These are phyloP conservation scores for Xenops minutus DNA, from an alignment of 2,797 vertebrate genomes.

Conservation along the genomic window DNA sequence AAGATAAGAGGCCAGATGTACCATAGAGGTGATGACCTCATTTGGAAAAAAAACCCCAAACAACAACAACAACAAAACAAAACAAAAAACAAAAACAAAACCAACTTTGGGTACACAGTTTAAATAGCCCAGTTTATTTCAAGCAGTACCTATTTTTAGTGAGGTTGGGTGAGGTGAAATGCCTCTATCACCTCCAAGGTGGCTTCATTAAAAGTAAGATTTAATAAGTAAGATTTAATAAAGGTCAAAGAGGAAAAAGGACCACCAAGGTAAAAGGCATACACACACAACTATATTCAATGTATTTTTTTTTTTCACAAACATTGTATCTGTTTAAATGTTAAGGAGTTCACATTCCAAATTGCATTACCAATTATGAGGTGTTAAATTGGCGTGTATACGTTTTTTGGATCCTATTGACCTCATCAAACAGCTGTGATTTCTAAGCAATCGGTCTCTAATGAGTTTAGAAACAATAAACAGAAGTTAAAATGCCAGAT, in stretches of 20 bases:
- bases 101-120: background rate
- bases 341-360: background rate
- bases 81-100: background rate
- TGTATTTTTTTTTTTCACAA: background rate
- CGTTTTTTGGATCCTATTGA: slow-evolving; percentile 50
- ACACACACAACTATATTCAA: background rate
- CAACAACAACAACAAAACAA: too few species aligned
- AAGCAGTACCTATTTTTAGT: background rate
- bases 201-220: background rate
- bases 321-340: background rate
- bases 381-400: slow-evolving; percentile 59
- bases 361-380: slow-evolving; percentile 34
- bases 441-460: slow-evolving; percentile 56
- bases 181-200: background rate
- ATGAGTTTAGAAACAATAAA: slow-evolving; percentile 60
- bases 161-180: background rate
- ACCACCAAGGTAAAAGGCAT: background rate
- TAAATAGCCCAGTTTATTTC: slow-evolving; percentile 7
- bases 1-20: slow-evolving; percentile 48
- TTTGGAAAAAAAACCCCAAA: background rate
- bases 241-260: background rate
- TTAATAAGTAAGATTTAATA: background rate
- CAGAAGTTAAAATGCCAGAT: slow-evolving; percentile 58
- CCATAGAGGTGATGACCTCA: slow-evolving; percentile 21
- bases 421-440: slow-evolving; percentile 66